Base-by-base conservation (phyloP, 2,797 vertebrate genomes). In the Catamblyrhynchus diadema region DNA sequence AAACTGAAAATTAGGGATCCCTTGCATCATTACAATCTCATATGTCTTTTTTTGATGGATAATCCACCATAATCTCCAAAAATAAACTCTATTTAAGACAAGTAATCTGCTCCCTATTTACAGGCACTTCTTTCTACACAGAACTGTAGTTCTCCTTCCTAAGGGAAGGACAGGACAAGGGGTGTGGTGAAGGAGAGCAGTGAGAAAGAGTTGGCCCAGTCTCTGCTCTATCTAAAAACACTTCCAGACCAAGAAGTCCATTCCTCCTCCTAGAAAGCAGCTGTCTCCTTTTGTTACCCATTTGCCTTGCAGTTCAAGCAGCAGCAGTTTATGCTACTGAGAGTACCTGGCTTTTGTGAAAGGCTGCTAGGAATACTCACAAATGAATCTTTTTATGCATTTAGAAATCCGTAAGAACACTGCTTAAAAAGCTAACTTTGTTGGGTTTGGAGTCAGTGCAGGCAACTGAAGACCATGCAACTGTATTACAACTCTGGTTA, bases 51-150 rank as follows among this genome's bases (percentile, higher is more conserved):
- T 72, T 45, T n/a, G 51, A 70, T 37, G 33, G 35, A 39, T 61
- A 88, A 94, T 88, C 72, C 75, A 81, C 23, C 35, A 47, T 65
- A 59, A 79, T 65, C 59, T 94, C 82, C 54, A 90, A 93, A 96
- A 96, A 69, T 51, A 90, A 92, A 65, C 94, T 90, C 47, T 48
- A 25, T 15, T 75, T 81, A 33, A 74, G 32, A 56, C 51, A 32
- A 87, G 33, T 60, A 90, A 93, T 69, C 59, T 33, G 6, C 62
- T 83, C 50, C 39, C 37, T 86, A 27, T 91, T 60, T 81, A 72
- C 89, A 83, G 73, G 66, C 44, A 66, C 27, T 86, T 56, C 35
- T 57, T 89, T 74, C 72, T 45, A 18, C 19, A 14, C 0, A 59
- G 32, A 89, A 53, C 42, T 7, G 1, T 3, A 10, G 12, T 14